Evolutionary conservation across 2,797 vertebrate genomes (phyloP), one percentile per base, ranked within the genome.

Genomic region (Pipistrellus pygmaeus): DNA sequence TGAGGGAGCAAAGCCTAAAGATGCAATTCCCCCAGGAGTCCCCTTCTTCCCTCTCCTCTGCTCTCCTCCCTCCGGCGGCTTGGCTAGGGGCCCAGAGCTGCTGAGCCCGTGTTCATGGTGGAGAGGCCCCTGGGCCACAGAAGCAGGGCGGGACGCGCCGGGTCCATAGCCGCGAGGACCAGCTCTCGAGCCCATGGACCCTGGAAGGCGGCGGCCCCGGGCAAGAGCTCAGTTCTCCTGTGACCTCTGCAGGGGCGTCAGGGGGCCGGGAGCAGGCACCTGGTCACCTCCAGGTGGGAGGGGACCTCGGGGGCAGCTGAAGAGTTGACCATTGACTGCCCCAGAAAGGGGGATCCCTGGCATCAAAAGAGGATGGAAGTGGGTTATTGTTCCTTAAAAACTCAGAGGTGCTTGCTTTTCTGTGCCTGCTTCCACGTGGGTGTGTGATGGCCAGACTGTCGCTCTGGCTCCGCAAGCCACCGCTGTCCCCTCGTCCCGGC

Each of bases 81-180:
- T 21, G 21, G 8, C 6, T 0, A 89, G 60, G 3, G 0, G 0
- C 9, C 18, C 13, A 0, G 66, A 85, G 66, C 32, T 18, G 0
- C 41, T 5, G 8, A 3, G 1, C 13, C 0, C 0, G 13, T 3
- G 38, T 93, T 25, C 38, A 35, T 48, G 23, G 38, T 1, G 48
- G 76, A 27, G 13, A 32, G 44, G 55, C 38, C 72, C 62, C 35
- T 62, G 73, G 88, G 85, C 73, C n/a, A 38, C 73, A 41, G 77
- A 57, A 76, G 57, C 53, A 3, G 32, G 71, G 71, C 72, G 15
- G 68, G 35, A 44, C 2, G 25, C 0, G 3, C 86, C 4, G 8
- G 30, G 35, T 87, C 94, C 89, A 91, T 55, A 87, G 89, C 91
- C 90, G 25, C 51, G 91, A 96, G 90, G 81, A 95, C 93, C 97